Evolutionary conservation across 2,797 vertebrate genomes (phyloP).

Genomic region (Threskiornis aethiopicus): DNA sequence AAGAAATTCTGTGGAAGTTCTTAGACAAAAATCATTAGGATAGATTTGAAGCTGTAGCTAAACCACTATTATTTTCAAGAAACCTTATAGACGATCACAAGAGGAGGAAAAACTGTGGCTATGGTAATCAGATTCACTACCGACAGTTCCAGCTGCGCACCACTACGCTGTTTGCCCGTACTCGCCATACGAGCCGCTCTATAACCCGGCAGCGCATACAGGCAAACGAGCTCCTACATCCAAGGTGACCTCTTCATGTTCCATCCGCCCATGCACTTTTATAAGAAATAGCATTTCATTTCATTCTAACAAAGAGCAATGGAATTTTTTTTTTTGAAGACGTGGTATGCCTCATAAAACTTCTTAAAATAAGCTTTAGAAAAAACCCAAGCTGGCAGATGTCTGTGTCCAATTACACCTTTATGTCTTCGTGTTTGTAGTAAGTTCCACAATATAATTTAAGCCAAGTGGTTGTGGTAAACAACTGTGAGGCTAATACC

Average conservation of each 20-base stretch:
- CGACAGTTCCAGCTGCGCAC: neutral
- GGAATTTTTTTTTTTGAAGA: neutral
- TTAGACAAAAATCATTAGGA: neutral
- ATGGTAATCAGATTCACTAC: neutral
- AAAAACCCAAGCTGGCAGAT: neutral
- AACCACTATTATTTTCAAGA: neutral
- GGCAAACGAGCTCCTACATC: neutral
- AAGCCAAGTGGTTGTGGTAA: neutral
- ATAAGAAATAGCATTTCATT: neutral
- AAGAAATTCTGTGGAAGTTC: neutral
- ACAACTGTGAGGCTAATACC: neutral
- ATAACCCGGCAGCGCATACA: neutral
- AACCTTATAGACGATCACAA: neutral
- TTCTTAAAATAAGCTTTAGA: neutral
- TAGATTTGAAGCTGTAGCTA: neutral
- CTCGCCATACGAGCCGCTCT: neutral
- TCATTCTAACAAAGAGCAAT: neutral
- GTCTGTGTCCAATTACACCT: neutral
- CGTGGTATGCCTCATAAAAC: neutral
- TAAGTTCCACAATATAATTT: neutral
- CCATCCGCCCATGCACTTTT: neutral
- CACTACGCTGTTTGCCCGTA: neutral
- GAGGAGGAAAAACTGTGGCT: neutral
- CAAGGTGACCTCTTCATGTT: neutral
- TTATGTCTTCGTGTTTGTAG: neutral